These are phyloP conservation scores for Polypedilum vanderplanki DNA, from an alignment of 1,140 invertebrate genomes.

Conservation along the genomic window DNA sequence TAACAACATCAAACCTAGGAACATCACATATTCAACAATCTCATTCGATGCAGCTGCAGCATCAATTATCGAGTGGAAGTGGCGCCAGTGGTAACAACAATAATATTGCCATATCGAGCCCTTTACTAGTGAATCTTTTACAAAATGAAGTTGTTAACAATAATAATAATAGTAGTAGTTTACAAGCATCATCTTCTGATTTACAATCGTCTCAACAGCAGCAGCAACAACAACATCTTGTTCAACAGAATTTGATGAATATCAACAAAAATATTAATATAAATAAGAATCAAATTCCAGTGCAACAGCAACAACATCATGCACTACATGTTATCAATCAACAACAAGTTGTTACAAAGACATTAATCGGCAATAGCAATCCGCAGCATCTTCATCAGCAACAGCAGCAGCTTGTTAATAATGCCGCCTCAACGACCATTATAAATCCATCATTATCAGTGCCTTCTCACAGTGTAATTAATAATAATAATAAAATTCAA, in stretches of 20 bases:
- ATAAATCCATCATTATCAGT: conserved; percentile 30
- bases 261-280: neutral
- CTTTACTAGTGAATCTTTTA: conserved; percentile 82
- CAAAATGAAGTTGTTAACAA: conserved; percentile 66
- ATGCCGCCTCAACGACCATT: conserved; percentile 27
- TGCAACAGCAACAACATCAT: neutral
- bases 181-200: conserved; percentile 32
- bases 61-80: conserved; percentile 38
- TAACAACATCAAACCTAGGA: conserved; percentile 24
- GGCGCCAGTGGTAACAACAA: conserved; percentile 32
- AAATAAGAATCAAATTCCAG: conserved; percentile 23
- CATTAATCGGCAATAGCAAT: conserved; percentile 29
- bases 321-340: neutral
- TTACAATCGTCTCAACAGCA: conserved; percentile 15
- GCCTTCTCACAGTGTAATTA: conserved; percentile 30
- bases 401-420: conserved; percentile 35
- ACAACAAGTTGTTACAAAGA: neutral
- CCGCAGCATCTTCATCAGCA: conserved; percentile 40
- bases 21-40: conserved; percentile 30
- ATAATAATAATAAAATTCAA: conserved; percentile 31
- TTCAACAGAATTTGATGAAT: neutral
- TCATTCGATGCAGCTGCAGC: neutral
- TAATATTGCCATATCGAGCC: conserved; percentile 68
- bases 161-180: conserved; percentile 13
- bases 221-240: conserved; percentile 29